Evolutionary conservation across 2,797 vertebrate genomes (phyloP).

Genomic region (Tiaroga cobitis): DNA sequence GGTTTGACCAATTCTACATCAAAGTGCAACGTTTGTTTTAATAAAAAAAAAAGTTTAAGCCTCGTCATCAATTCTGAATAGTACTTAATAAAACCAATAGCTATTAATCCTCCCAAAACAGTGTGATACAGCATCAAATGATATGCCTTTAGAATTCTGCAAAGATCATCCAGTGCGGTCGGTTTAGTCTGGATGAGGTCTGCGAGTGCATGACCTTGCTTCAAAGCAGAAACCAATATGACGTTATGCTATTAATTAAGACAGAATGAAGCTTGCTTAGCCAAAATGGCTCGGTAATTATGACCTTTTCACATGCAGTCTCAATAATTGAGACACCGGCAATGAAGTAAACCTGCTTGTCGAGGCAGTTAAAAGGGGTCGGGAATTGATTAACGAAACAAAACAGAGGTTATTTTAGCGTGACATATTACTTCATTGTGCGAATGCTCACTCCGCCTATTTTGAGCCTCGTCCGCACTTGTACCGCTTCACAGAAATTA

Average conservation of each 20-base stretch:
- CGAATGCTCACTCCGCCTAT: conserved; percentile 51
- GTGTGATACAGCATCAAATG: neutral
- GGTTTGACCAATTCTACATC: neutral
- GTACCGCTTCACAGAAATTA: conserved; percentile 49
- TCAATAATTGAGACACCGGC: conserved; percentile 45
- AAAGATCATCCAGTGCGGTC: conserved; percentile 7
- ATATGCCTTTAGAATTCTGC: neutral
- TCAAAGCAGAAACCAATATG: conserved; percentile 50
- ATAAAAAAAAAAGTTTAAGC: neutral
- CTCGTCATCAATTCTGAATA: neutral
- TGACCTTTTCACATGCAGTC: conserved; percentile 51
- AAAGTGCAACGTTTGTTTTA: neutral
- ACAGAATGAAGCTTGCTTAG: conserved; percentile 52
- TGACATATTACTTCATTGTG: conserved; percentile 35
- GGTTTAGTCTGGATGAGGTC: conserved; percentile 27
- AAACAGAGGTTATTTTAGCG: conserved; percentile 45
- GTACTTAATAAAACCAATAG: neutral
- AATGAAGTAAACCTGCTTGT: conserved; percentile 32
- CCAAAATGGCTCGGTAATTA: conserved; percentile 55
- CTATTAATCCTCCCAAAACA: neutral
- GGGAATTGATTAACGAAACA: conserved; percentile 43
- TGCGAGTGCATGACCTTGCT: conserved; percentile 35
- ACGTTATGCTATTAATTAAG: conserved; percentile 48
- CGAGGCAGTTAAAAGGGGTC: conserved; percentile 34
- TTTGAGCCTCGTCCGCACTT: conserved; percentile 23